Base-by-base conservation (phyloP, 2,888 invertebrate species). In the Gryllus longicercus region DNA sequence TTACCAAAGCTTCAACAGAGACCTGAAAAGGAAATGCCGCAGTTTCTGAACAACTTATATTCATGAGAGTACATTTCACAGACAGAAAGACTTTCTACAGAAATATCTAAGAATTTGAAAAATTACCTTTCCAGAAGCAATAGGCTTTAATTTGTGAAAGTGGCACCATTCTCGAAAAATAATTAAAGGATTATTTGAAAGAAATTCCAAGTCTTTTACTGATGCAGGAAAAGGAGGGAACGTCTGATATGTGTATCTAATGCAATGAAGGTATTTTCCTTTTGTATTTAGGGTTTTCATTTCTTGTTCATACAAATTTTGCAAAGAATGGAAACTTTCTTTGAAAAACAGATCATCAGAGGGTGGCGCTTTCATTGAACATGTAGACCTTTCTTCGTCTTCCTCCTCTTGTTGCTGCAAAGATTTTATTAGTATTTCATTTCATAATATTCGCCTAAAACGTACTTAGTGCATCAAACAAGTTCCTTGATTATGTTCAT, bases 161-260 rank as follows among this genome's bases (percentile, higher is more conserved):
- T 63, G 63, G n/a, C 63, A 63, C 63, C 63, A 63, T n/a, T 63
- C 63, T 18, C 63, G 63, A 63, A 63, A 63, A 63, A 63, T 63
- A n/a, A 63, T 63, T 14, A 63, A n/a, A 18, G 63, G 63, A 63
- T 63, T n/a, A 63, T 63, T 63, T 14, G 63, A 63, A 18, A n/a
- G 63, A 5, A n/a, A 63, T 1, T 14, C n/a, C 63, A 63, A n/a
- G 16, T 14, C 63, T 18, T 63, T n/a, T 18, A 63, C 16, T 14
- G 14, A 18, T n/a, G 14, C 63, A 63, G 63, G 63, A 63, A 63
- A 63, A 63, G 63, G 63, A 14, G 63, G 63, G n/a, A 63, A 63
- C n/a, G 14, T 63, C n/a, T 63, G 14, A n/a, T 63, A 63, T n/a
- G n/a, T 63, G 63, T 18, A 63, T 18, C n/a, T 14, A 14, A 63